These are phyloP conservation scores for Drosophila rufa DNA, from an alignment of 1,140 invertebrate genomes.

Conservation along the genomic window DNA sequence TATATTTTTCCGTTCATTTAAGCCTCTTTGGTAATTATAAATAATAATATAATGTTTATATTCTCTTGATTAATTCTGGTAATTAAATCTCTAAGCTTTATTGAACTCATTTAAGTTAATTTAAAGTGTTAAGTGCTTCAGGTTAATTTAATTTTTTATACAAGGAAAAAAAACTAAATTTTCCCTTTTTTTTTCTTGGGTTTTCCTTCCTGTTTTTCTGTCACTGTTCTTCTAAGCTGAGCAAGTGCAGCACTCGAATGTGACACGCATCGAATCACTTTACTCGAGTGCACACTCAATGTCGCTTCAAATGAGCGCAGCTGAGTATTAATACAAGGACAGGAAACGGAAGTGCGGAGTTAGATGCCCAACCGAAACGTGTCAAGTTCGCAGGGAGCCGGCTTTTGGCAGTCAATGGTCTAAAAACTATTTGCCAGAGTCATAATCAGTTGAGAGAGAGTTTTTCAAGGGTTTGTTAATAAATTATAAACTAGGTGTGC, in stretches of 20 bases:
- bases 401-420: slow-evolving; percentile 6
- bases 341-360: slow-evolving; percentile 2
- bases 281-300: slow-evolving; percentile 70
- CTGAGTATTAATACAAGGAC: slow-evolving; percentile 26
- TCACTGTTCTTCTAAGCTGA: slow-evolving; percentile 25
- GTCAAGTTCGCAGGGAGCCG: slow-evolving; percentile 5
- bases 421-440: slow-evolving; percentile 3
- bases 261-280: slow-evolving; percentile 71
- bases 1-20: too few species aligned
- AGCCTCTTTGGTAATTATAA: too few species aligned
- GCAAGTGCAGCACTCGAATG: slow-evolving; percentile 56
- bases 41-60: too few species aligned
- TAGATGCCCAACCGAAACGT: not conserved
- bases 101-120: too few species aligned
- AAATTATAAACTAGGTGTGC: too few species aligned
- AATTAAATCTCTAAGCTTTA: too few species aligned
- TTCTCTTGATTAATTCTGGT: too few species aligned
- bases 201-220: not conserved
- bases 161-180: too few species aligned
- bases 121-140: too few species aligned
- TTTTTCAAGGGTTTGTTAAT: too few species aligned
- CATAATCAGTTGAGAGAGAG: not conserved
- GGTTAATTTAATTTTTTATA: too few species aligned
- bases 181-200: not conserved
- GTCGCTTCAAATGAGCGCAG: slow-evolving; percentile 44